These are phyloP conservation scores for Rhorus exstirpatorius DNA, from an alignment of 2,888 invertebrate species.

Conservation along the genomic window DNA sequence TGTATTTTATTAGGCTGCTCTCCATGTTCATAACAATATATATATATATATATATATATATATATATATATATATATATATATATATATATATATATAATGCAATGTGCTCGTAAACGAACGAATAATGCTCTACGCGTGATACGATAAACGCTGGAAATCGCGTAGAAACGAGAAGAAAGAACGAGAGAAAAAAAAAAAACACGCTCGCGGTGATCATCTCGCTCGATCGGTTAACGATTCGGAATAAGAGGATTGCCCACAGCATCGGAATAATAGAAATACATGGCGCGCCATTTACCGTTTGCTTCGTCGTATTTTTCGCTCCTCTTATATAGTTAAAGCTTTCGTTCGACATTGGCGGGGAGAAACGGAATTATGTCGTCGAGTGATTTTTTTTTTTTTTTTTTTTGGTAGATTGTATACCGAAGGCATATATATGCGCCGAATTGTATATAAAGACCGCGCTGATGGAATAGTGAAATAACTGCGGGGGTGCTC, in stretches of 20 bases:
- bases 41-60: no score
- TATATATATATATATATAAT: no score
- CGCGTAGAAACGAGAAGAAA: slow-evolving; percentile 5
- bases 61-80: no score
- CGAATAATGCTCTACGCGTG: neutral
- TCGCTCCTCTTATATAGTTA: neutral
- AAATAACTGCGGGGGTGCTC: slow-evolving; percentile 62
- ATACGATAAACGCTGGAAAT: slow-evolving; percentile 10
- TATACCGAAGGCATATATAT: no score
- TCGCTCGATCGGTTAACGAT: slow-evolving; percentile 80
- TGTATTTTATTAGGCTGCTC: no score
- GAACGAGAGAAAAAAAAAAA: slow-evolving; percentile 26
- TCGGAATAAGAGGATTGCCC: slow-evolving; percentile 81
- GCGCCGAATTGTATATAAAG: no score
- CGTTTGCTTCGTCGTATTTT: slow-evolving; percentile 11
- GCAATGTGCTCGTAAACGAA: neutral
- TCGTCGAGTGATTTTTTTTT: slow-evolving; percentile 70
- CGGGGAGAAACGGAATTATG: slow-evolving; percentile 79
- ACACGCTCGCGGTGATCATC: slow-evolving; percentile 41
- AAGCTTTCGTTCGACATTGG: neutral
- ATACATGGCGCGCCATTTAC: slow-evolving; percentile 14
- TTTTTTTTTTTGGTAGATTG: no score
- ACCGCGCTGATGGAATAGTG: no score
- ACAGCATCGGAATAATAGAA: slow-evolving; percentile 53
- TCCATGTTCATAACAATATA: no score